These are phyloP conservation scores for Spodoptera litura DNA, from an alignment of 1,140 invertebrate genomes.

Conservation along the genomic window DNA sequence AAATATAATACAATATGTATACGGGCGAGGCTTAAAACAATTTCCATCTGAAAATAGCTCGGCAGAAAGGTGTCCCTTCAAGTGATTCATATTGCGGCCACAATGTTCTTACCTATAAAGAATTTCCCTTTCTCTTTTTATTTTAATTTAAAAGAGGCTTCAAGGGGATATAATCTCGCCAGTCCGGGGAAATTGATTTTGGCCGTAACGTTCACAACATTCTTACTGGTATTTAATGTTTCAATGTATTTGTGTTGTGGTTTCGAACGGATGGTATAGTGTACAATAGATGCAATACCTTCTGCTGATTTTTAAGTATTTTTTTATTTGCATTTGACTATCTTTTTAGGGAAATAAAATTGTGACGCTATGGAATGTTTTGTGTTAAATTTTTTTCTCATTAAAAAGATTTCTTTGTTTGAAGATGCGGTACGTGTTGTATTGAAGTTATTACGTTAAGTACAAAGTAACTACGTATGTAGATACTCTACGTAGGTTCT, in stretches of 20 bases:
- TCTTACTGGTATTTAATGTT: conserved; percentile 25
- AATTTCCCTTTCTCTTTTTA: conserved; percentile 32
- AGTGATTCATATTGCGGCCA: conserved; percentile 27
- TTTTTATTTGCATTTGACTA: no score
- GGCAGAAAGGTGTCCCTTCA: neutral
- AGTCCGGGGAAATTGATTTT: conserved; percentile 34
- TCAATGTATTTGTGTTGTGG: neutral
- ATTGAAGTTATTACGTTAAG: no score
- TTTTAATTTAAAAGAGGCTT: conserved; percentile 38
- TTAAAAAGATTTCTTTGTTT: no score
- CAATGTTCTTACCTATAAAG: conserved; percentile 22
- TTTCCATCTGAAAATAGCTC: conserved; percentile 23
- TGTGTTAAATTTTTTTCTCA: no score
- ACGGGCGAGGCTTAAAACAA: conserved; percentile 1
- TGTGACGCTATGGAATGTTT: no score
- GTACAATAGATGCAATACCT: no score
- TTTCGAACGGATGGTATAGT: neutral
- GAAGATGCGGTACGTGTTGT: no score
- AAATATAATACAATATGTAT: no score
- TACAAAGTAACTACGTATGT: no score
- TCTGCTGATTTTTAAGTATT: no score
- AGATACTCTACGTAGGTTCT: no score
- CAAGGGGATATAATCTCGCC: conserved; percentile 30
- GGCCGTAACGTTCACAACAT: conserved; percentile 5
- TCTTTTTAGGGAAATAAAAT: no score